Evolutionary conservation across 2,797 vertebrate genomes (phyloP), one percentile per base, ranked within the genome.

Genomic region (Carcharodon carcharias): DNA sequence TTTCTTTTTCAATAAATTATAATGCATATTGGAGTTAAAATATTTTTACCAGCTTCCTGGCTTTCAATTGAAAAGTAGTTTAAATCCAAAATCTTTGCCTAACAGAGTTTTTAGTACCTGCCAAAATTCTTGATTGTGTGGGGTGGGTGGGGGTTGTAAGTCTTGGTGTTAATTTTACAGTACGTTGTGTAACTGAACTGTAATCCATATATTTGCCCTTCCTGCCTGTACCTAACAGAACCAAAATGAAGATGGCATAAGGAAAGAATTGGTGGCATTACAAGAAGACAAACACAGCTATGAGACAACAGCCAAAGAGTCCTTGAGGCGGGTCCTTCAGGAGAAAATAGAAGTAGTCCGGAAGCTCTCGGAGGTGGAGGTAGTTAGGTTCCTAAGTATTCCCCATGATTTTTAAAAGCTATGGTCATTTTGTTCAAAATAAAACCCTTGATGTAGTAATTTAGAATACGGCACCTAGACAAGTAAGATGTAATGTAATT

Each of bases 231-330:
- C 5, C 16, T 82, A 97, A 56, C 97, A 99, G 99, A 99, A 98
- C 97, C 99, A 99, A 97, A 99, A 99, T n/a, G 99, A 99, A 97
- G 99, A 99, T 93, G 98, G 98, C 96, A 99, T 99, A 97, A 98
- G 99, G 73, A 99, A 99, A 97, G 99, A 99, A 96, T 98, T 99
- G 82, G 97, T 99, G 97, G 98, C 99, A 96, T 98, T 99, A 96
- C 99, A 99, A 96, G 99, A 99, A 96, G 99, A 99, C 97, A 99
- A 99, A 98, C 98, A 99, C 97, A 99, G 99, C 97, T 99, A 99
- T 40, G 99, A 99, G 97, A 99, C 99, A 21, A 99, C 99, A 96
- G 99, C 99, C 96, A 99, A 99, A 98, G 99, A 99, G 98, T 99
- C 99, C 97, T 98, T 99, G 98, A 98, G 99, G 98, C 98, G 98